A percentile compares a stretch with the other conserved stretches of the same genome.
These are phyloP conservation scores for Pseudopodoces humilis DNA, from an alignment of 2,113 vertebrate genomes.

Conservation along the genomic window DNA sequence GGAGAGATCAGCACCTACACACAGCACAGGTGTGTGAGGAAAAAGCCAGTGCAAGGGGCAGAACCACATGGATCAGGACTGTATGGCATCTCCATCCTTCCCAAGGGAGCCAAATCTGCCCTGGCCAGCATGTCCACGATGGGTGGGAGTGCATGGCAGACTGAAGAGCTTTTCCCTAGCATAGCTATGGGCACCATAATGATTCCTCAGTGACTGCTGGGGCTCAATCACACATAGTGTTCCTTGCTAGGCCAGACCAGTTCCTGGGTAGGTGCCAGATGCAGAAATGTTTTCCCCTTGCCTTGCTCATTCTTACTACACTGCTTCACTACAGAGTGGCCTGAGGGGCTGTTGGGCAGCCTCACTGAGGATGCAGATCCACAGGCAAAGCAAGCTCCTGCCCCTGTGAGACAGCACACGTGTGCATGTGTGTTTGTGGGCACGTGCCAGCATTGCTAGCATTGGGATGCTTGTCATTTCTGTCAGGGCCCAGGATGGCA, in stretches of 20 bases:
- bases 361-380: background rate
- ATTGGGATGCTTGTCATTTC: fast-evolving
- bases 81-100: background rate
- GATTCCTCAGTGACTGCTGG: background rate
- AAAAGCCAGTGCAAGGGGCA: background rate
- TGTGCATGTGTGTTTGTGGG: fast-evolving
- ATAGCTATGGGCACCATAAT: background rate
- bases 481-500: background rate
- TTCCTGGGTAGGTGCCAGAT: background rate
- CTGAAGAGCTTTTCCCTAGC: background rate
- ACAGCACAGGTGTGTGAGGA: background rate
- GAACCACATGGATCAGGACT: background rate
- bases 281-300: background rate
- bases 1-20: background rate
- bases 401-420: fast-evolving
- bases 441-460: background rate
- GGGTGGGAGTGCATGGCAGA: background rate
- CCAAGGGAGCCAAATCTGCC: background rate
- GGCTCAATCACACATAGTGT: fast-evolving
- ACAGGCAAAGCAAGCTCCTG: background rate
- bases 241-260: background rate
- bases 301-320: background rate
- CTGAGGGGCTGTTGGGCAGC: background rate
- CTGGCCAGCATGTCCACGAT: fast-evolving
- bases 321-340: background rate